Percentiles rank a stretch among this genome's conserved stretches.
Evolutionary conservation across 2,113 vertebrate species (phyloP).

Genomic region (Pelobates fuscus): DNA sequence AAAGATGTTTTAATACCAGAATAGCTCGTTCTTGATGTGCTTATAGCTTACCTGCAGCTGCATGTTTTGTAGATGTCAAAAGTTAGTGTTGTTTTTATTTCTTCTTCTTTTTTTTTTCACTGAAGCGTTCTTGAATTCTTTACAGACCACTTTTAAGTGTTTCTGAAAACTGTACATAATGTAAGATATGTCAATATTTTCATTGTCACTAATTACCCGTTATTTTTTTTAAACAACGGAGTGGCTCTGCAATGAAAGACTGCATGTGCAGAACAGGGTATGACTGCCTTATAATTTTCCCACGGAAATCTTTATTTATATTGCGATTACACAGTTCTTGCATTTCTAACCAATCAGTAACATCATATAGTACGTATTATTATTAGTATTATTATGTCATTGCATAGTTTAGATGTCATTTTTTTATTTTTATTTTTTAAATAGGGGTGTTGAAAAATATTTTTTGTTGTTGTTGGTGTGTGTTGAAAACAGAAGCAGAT

Average conservation of each 20-base stretch:
- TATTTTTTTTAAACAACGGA: constrained; percentile 29
- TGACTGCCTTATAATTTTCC: constrained; percentile 4
- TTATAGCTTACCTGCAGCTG: constrained; percentile 8
- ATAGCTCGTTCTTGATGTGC: background rate
- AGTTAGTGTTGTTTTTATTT: constrained; percentile 37
- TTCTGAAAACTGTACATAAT: constrained; percentile 32
- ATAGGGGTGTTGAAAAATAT: too few species aligned
- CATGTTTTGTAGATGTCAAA: constrained; percentile 26
- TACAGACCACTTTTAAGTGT: constrained; percentile 37
- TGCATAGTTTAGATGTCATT: too few species aligned
- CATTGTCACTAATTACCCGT: constrained; percentile 39
- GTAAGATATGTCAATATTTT: constrained; percentile 41
- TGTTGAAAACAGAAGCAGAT: too few species aligned
- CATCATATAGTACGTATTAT: too few species aligned
- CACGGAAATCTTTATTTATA: constrained; percentile 14
- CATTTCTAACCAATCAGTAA: constrained; percentile 1
- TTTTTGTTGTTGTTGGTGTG: too few species aligned
- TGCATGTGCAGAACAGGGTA: constrained; percentile 13
- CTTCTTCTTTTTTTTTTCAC: constrained; percentile 22
- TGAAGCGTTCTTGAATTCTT: constrained; percentile 35
- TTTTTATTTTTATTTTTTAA: too few species aligned
- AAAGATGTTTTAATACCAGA: background rate
- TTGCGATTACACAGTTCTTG: constrained; percentile 10
- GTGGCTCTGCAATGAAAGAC: constrained; percentile 11
- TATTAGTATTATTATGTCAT: too few species aligned